Evolutionary conservation across 2,888 invertebrate genomes (phyloP), one percentile per base, ranked within the genome.

Genomic region (Galeopsomyia nigrocyanea): DNA sequence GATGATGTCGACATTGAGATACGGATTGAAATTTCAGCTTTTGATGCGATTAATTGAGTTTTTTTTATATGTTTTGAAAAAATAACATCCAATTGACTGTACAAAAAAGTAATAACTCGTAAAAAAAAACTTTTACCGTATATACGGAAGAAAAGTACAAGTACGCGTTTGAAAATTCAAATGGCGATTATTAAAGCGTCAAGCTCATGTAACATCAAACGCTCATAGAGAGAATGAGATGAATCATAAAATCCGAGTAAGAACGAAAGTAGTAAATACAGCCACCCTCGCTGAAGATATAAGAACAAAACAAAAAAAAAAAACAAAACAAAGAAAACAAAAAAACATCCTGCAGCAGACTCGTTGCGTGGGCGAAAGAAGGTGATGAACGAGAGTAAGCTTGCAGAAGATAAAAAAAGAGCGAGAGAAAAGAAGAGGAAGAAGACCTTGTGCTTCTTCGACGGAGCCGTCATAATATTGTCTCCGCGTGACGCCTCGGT

Each of bases 391-490:
- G 49, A n/a, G n/a, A 66, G 19, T n/a, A 14, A 26, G 57, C 47
- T 22, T 47, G 57, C 7, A 6, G 13, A 22, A 19, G 60, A 31
- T 46, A 51, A 51, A 67, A 46, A 51, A 21, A 56, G 19, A 14
- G 19, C 31, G 19, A 6, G 39, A 21, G n/a, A 46, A 47, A 57
- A 53, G 10, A 31, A 46, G n/a, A 7, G 39, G 39, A 39, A 39
- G 39, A 39, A 39, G 39, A 39, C 39, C 22, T 26, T 26, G 16
- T 16, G 64, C 58, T 51, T 51, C n/a, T 58, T 16, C 26, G 51
- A 6, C 10, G 75, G 79, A 83, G 81, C 81, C 81, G 82, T 83
- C 82, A 83, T 82, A 84, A 84, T 82, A 83, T 83, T 83, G 80
- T 80, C 80, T 79, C 77, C 75, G 51, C 26, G 74, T 78, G 80